Evolutionary conservation across 1,140 invertebrate genomes (phyloP), one percentile per base, ranked within the genome.

Genomic region (Aplysia californica): DNA sequence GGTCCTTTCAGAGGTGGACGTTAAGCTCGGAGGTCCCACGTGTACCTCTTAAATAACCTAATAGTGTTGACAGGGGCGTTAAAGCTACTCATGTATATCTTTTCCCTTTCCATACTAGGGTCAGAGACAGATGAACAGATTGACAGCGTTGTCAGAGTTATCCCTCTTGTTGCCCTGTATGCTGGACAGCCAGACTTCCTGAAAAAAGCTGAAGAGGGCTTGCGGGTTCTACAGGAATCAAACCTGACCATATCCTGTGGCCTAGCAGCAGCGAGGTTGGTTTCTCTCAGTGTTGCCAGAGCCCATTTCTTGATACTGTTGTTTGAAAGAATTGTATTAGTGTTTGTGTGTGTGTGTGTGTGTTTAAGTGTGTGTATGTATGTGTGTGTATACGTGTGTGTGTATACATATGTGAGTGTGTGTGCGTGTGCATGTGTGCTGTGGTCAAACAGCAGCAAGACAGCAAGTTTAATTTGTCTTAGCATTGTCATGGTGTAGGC

Each of bases 151-250:
- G 1, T 83, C 1, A 77, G 83, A 59, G 79, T 85, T n/a, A 77
- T 85, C 1, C 80, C 85, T 6, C 84, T 86, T 20, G 83, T 84
- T 23, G 84, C 83, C 18, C 70, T 86, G 56, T 87, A 85, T 78
- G 86, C 85, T n/a, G 86, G 86, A 2, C 80, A 78, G 10, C 84
- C 85, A 1, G 81, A 86, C 1, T 81, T 87, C 82, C 61, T 87
- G n/a, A 70, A 75, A 29, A 75, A 68, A 44, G 86, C 81, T 2
- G 85, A 86, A 41, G 71, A 83, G 6, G 84, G 83, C 1, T 72
- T 87, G 10, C 59, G 81, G 33, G 50, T 84, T 0, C 82, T 84
- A 1, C 86, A 87, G 76, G 83, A 84, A 35, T 80, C 77, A 23
- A 83, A 86, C 67, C 66, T 76, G 3, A 65, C 78, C 41, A 79